Conservation (phyloP, 2,888 invertebrate species). For the Cephalotes varians region DNA sequence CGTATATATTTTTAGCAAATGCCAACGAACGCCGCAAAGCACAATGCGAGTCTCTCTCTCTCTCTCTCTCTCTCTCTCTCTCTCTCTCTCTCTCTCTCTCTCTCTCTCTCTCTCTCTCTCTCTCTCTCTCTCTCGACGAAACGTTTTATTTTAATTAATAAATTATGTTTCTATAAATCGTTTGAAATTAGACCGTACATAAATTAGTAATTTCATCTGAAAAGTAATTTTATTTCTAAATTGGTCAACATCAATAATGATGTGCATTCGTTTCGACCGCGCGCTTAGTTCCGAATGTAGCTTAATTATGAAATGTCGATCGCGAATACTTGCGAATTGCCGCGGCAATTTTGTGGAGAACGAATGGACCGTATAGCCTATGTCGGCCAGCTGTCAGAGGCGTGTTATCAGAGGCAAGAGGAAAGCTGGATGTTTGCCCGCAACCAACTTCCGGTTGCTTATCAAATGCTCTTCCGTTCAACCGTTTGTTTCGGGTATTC, state of each 20-base stretch:
- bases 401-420: conserved; percentile 76
- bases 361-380: conserved; percentile 49
- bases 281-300: neutral
- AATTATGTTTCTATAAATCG: neutral
- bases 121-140: neutral
- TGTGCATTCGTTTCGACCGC: neutral
- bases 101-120: no score
- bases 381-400: conserved; percentile 59
- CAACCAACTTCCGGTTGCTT: conserved; percentile 83
- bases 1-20: neutral
- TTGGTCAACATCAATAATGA: neutral
- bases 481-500: conserved; percentile 75
- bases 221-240: neutral
- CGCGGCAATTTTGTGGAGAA: conserved; percentile 33
- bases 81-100: no score
- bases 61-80: no score
- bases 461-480: conserved; percentile 83
- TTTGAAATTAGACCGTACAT: neutral
- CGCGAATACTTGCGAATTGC: conserved; percentile 12
- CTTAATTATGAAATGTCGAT: conserved; percentile 36
- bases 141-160: conserved; percentile 11
- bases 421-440: conserved; percentile 79
- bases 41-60: neutral
- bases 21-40: neutral
- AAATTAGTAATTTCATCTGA: neutral